A percentile compares a stretch with the other conserved stretches of the same genome.
phyloP scores from a whole-genome alignment of 2,888 invertebrate species.

The Saturnia japonica region DNA sequence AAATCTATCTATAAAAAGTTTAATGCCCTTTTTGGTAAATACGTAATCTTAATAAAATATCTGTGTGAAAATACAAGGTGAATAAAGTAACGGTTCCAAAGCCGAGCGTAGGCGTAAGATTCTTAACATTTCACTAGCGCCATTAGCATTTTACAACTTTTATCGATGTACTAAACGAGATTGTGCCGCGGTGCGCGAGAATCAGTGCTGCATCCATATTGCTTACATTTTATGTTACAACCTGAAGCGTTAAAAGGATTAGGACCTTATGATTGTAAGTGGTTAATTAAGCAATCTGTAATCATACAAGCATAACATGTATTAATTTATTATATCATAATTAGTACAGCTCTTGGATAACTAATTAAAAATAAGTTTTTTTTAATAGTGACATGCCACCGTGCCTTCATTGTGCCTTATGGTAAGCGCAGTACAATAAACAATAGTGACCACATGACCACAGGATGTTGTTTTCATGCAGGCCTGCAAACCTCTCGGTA shows the following conservation, averaged over 20 bases:
- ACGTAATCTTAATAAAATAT: conserved; percentile 42
- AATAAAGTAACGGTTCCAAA: conserved; percentile 66
- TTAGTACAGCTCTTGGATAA: neutral
- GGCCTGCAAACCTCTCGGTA: too few relatives aligned
- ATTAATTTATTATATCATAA: neutral
- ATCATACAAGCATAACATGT: conserved; percentile 18
- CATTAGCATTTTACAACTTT: conserved; percentile 80
- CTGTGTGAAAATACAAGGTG: conserved; percentile 58
- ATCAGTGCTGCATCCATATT: conserved; percentile 58
- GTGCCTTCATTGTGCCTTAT: too few relatives aligned
- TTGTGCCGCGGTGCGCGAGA: conserved; percentile 60
- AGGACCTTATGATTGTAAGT: conserved; percentile 34
- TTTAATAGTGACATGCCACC: too few relatives aligned
- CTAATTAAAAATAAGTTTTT: too few relatives aligned
- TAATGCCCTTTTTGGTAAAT: conserved; percentile 38
- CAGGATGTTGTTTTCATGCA: too few relatives aligned
- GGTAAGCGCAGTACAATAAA: too few relatives aligned
- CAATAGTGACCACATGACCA: too few relatives aligned
- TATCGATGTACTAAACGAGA: conserved; percentile 74
- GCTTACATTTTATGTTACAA: conserved; percentile 54
- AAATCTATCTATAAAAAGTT: conserved; percentile 28
- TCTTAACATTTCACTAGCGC: conserved; percentile 74
- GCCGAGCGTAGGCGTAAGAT: conserved; percentile 67
- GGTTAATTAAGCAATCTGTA: conserved; percentile 38
- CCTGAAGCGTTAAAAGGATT: conserved; percentile 47